phyloP scores from a whole-genome alignment of 2,888 invertebrate species.

The Timema podura region DNA sequence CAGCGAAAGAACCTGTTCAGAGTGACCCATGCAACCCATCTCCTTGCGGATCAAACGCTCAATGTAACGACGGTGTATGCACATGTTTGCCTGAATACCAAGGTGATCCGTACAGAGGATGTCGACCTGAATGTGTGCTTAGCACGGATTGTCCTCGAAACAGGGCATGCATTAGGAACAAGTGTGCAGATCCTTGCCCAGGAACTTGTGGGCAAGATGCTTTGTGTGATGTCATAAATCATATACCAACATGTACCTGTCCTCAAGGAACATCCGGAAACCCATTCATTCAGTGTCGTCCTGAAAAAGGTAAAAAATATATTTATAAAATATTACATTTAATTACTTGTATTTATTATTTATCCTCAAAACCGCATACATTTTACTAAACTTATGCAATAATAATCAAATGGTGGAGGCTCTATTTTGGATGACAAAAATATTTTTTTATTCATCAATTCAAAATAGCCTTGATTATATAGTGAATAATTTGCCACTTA shows the following conservation, averaged over 20 bases:
- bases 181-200: conserved; percentile 66
- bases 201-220: conserved; percentile 68
- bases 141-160: conserved; percentile 62
- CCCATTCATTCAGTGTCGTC: conserved; percentile 60
- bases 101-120: conserved; percentile 67
- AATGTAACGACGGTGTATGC: conserved; percentile 55
- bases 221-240: conserved; percentile 66
- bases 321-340: too few relatives aligned
- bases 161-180: conserved; percentile 62
- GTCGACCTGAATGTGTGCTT: conserved; percentile 66
- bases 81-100: conserved; percentile 66
- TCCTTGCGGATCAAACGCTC: conserved; percentile 41
- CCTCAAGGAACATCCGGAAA: conserved; percentile 57
- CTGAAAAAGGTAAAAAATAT: conserved; percentile 39
- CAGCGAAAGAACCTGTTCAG: conserved; percentile 27
- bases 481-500: not conserved
- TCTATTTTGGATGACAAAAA: too few relatives aligned
- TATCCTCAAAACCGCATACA: too few relatives aligned
- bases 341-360: too few relatives aligned
- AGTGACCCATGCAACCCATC: conserved; percentile 37
- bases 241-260: conserved; percentile 68
- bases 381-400: too few relatives aligned
- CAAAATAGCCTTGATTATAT: too few relatives aligned
- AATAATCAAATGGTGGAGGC: too few relatives aligned
- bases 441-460: too few relatives aligned